Conservation (phyloP, 2,888 invertebrate genomes). For the Oxyscelio sp. region DNA sequence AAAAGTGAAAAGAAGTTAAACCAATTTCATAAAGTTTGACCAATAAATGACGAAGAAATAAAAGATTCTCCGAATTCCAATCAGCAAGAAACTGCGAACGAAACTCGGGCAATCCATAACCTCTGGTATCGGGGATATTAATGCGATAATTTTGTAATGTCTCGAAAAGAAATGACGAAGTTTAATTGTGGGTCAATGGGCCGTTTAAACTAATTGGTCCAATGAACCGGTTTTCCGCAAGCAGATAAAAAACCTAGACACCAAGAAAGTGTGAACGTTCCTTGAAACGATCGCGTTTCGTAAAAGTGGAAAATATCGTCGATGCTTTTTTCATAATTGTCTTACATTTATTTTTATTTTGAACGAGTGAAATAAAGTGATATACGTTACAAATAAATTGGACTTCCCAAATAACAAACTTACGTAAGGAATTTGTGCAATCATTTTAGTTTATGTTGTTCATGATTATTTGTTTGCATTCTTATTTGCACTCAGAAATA, state of each 20-base stretch:
- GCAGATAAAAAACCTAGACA: conserved; percentile 64
- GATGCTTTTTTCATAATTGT: conserved; percentile 39
- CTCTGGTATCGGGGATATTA: conserved; percentile 40
- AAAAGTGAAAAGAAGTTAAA: too few species aligned
- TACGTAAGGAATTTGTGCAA: too few species aligned
- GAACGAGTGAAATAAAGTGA: background rate
- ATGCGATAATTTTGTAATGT: conserved; percentile 60
- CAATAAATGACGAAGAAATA: conserved; percentile 18
- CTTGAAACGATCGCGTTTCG: conserved; percentile 53
- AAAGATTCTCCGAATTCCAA: conserved; percentile 16
- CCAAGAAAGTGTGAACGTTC: conserved; percentile 73
- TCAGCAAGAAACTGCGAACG: conserved; percentile 18
- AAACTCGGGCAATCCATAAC: conserved; percentile 12
- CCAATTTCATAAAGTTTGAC: too few species aligned
- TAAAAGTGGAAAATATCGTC: conserved; percentile 60
- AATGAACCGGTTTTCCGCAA: conserved; percentile 70
- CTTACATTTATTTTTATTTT: background rate
- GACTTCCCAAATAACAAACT: too few species aligned
- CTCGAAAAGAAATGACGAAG: conserved; percentile 73
- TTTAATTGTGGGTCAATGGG: conserved; percentile 73
- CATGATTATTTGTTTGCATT: too few species aligned
- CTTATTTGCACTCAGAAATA: too few species aligned
- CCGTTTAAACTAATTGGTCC: conserved; percentile 75
- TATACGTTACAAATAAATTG: background rate
- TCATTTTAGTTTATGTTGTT: too few species aligned